Base-by-base conservation (phyloP, 2,113 vertebrate species). In the Syngnathoides biaculeatus region DNA sequence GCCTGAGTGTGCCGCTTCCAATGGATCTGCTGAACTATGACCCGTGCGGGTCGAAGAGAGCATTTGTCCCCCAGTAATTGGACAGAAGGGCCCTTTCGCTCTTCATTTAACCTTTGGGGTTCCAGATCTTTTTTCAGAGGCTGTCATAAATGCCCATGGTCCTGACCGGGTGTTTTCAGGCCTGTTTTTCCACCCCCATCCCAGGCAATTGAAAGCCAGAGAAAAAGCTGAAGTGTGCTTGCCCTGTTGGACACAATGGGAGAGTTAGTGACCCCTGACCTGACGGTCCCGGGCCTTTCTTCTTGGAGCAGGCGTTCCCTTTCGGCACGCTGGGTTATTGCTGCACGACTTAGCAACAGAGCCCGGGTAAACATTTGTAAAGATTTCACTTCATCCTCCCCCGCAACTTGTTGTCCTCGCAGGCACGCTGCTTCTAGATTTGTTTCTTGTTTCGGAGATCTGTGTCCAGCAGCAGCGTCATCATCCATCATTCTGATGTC, bases 151-250 rank as follows among this genome's bases (percentile, higher is more conserved):
- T n/a, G 89, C 82, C 78, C 65, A 77, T 75, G 82, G 85, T 86
- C 89, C 93, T 89, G 80, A 92, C 91, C 92, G 89, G 84, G 88
- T 91, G 91, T 92, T 89, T 85, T 72, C 84, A 80, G 83, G 74
- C 75, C 89, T 83, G 88, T 89, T 84, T 85, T 84, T 84, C 79
- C 86, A 82, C 89, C 91, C 91, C 88, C 89, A 89, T 87, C 74
- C 70, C 75, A 73, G 86, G 85, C 79, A 83, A 90, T 88, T 90
- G 87, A 91, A 90, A 90, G 80, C 77, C 65, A 67, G 82, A 90
- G 85, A 85, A 91, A 91, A 92, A 91, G 92, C 90, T 90, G 89
- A 84, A 92, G 91, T 93, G 91, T 93, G 91, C 91, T 89, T 77
- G 84, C 88, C 87, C 89, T 84, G 89, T 79, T 84, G 79, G 74